phyloP scores from a whole-genome alignment of 2,797 vertebrate genomes.

The Apogon talboti region DNA sequence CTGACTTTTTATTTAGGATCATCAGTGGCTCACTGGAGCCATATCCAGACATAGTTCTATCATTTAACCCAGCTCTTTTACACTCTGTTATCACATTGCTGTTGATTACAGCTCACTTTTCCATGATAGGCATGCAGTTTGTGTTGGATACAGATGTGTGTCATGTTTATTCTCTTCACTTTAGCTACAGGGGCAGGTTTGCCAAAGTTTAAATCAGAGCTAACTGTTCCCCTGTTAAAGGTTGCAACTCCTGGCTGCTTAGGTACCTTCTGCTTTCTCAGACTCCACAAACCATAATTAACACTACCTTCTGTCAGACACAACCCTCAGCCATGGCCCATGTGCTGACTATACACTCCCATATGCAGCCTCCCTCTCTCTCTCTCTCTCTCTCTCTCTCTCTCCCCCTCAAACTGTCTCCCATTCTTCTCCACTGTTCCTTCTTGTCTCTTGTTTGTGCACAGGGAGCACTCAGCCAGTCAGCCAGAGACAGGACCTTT shows the following conservation, averaged over 20 bases:
- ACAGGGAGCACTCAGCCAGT: constrained; percentile 79
- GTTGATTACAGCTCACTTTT: constrained; percentile 51
- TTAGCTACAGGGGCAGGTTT: constrained; percentile 10
- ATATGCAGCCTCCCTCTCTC: constrained; percentile 42
- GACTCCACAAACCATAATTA: constrained; percentile 79
- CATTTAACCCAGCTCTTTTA: constrained; percentile 26
- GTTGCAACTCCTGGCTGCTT: constrained; percentile 65
- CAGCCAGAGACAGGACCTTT: constrained; percentile 77
- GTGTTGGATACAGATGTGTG: constrained; percentile 41
- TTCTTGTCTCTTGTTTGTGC: constrained; percentile 59
- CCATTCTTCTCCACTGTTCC: constrained; percentile 53
- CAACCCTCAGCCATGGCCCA: constrained; percentile 53
- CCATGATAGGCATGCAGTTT: constrained; percentile 17
- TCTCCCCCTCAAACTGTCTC: constrained; percentile 30
- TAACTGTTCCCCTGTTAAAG: constrained; percentile 68
- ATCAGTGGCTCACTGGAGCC: constrained; percentile 38
- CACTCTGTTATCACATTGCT: constrained; percentile 49
- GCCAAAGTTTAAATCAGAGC: constrained; percentile 68
- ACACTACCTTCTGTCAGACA: constrained; percentile 76
- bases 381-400: constrained; percentile 1
- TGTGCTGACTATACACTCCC: constrained; percentile 55
- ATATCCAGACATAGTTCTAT: constrained; percentile 31
- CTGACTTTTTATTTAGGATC: constrained; percentile 71
- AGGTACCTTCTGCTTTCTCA: constrained; percentile 71
- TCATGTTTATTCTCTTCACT: constrained; percentile 55